phyloP scores from a whole-genome alignment of 2,888 invertebrate species.

The Aphidoletes aphidimyza region DNA sequence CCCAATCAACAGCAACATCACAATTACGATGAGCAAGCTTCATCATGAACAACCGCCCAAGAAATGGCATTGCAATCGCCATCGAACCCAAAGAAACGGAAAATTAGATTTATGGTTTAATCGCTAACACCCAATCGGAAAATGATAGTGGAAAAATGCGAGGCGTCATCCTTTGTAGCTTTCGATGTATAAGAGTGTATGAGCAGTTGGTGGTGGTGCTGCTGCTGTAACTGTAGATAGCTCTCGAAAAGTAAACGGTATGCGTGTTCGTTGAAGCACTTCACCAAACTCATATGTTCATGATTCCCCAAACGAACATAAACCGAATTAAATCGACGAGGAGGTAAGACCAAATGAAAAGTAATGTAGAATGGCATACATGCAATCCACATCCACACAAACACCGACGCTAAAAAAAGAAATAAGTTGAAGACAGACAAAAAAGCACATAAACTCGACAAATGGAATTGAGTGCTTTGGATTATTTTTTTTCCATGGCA shows the following conservation, averaged over 20 bases:
- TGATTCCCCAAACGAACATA: conserved; percentile 50
- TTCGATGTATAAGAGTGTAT: too few relatives aligned
- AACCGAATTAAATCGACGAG: conserved; percentile 50
- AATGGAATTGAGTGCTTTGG: conserved; percentile 40
- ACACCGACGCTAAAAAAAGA: too few relatives aligned
- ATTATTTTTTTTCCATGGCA: neutral
- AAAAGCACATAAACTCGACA: neutral
- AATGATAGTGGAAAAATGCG: conserved; percentile 44
- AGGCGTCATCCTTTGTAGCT: conserved; percentile 9
- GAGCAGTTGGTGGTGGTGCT: too few relatives aligned
- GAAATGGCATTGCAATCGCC: neutral
- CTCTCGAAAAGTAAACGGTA: neutral
- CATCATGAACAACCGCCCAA: neutral
- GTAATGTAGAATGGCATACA: conserved; percentile 9
- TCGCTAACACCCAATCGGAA: conserved; percentile 53
- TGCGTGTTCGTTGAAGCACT: conserved; percentile 15
- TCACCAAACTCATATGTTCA: neutral
- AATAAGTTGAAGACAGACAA: neutral
- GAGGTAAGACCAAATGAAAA: conserved; percentile 50
- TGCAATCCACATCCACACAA: too few relatives aligned
- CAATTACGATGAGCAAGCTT: neutral
- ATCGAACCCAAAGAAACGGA: conserved; percentile 19
- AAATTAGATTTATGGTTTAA: conserved; percentile 54
- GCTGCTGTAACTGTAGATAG: neutral
- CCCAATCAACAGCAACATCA: conserved; percentile 20